Evolutionary conservation across 2,888 invertebrate species (phyloP).

Genomic region (Nasonia oneida): DNA sequence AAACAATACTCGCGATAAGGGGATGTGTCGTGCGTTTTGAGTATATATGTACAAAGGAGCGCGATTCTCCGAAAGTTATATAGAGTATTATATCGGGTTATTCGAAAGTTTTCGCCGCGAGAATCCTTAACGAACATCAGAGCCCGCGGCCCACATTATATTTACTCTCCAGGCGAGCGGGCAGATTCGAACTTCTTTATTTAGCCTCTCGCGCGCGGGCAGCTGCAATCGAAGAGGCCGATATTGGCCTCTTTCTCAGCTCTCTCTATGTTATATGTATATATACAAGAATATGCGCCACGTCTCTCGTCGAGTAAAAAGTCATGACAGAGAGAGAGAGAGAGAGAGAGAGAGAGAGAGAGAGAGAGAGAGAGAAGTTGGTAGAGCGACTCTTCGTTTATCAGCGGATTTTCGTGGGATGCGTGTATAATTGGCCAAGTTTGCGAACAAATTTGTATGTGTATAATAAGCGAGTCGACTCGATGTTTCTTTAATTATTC

Average conservation of each 20-base stretch:
- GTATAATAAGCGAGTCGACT: too few relatives aligned
- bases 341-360: too few relatives aligned
- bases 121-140: background rate
- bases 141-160: background rate
- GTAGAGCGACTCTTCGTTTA: background rate
- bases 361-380: background rate
- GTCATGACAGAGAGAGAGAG: background rate
- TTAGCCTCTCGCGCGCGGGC: background rate
- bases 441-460: background rate
- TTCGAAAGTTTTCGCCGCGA: background rate
- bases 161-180: background rate
- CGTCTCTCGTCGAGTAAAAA: background rate
- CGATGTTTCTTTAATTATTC: too few relatives aligned
- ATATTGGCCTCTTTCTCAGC: background rate
- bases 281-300: background rate
- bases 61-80: too few relatives aligned
- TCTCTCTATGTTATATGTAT: background rate
- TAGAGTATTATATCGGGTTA: background rate
- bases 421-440: slow-evolving; percentile 40
- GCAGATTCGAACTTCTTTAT: background rate
- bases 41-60: too few relatives aligned
- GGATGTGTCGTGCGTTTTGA: too few relatives aligned
- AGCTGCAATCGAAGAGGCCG: background rate
- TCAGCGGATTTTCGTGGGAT: background rate
- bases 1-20: background rate